phyloP scores from a whole-genome alignment of 1,140 invertebrate species.

The Nomia melanderi region DNA sequence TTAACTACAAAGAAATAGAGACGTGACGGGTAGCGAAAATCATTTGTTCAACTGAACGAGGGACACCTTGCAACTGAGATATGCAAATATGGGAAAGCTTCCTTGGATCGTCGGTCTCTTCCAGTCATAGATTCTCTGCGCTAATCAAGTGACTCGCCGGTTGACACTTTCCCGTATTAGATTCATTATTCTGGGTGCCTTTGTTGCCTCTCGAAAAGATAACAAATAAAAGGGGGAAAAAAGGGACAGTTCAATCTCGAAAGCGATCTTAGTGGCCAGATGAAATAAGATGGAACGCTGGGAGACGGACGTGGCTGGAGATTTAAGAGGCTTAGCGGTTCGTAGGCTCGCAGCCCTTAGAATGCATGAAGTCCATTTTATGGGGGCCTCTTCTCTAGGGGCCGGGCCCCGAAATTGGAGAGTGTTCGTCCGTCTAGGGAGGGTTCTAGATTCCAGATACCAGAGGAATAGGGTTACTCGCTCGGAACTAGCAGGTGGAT shows the following conservation, averaged over 20 bases:
- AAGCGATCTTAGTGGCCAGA: slow-evolving; percentile 50
- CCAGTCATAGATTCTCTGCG: neutral
- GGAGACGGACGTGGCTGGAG: slow-evolving; percentile 52
- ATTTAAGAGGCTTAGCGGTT: slow-evolving; percentile 62
- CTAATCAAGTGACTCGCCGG: slow-evolving; percentile 25
- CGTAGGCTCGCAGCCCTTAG: slow-evolving; percentile 37
- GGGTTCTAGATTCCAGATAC: slow-evolving; percentile 68
- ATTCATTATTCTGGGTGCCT: slow-evolving; percentile 22
- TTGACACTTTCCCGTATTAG: neutral
- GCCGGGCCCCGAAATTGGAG: slow-evolving; percentile 59
- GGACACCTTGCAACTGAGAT: neutral
- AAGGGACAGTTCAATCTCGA: slow-evolving; percentile 39
- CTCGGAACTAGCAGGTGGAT: slow-evolving; percentile 68
- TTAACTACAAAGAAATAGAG: neutral
- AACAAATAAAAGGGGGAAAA: neutral
- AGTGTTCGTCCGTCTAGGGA: slow-evolving; percentile 55
- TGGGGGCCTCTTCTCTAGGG: slow-evolving; percentile 55
- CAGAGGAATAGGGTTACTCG: slow-evolving; percentile 67
- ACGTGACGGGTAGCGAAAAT: neutral
- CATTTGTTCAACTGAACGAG: neutral
- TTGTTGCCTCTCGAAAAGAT: slow-evolving; percentile 3
- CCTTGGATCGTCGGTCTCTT: neutral
- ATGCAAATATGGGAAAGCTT: slow-evolving; percentile 2
- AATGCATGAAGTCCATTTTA: slow-evolving; percentile 58
- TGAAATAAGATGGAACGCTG: slow-evolving; percentile 36